These are phyloP conservation scores for Phaenicophaeus curvirostris DNA, from an alignment of 2,797 vertebrate species.

Conservation along the genomic window DNA sequence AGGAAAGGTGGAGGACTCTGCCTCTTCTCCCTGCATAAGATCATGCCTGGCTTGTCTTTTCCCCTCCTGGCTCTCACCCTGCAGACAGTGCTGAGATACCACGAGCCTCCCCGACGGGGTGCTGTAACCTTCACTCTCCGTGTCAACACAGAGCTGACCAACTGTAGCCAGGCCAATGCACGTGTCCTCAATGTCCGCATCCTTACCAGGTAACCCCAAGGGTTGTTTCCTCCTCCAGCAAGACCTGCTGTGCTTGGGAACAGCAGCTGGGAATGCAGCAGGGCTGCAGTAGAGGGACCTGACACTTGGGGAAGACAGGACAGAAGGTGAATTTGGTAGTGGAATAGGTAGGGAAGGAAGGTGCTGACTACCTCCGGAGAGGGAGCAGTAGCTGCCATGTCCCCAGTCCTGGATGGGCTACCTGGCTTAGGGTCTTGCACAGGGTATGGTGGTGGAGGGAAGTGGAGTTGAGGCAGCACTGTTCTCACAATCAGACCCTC, in stretches of 20 bases:
- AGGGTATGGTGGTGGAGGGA: neutral
- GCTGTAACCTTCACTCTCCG: constrained; percentile 26
- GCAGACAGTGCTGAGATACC: constrained; percentile 43
- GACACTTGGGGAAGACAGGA: neutral
- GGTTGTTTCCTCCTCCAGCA: neutral
- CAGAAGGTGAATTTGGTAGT: neutral
- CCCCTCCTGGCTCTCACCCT: neutral
- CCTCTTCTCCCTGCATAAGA: neutral
- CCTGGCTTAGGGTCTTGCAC: neutral
- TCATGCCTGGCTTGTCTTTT: neutral
- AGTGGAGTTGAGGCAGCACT: neutral
- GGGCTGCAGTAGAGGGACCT: neutral
- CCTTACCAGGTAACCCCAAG: constrained; percentile 29
- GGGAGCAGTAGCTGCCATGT: neutral
- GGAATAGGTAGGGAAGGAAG: neutral
- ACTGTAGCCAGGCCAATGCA: neutral
- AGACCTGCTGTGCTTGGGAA: neutral
- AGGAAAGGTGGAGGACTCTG: neutral
- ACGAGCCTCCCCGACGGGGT: neutral
- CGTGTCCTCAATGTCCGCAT: neutral
- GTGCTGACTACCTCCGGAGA: neutral
- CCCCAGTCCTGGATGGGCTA: neutral
- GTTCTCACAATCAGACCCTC: neutral
- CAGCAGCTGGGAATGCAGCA: neutral
- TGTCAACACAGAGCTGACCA: constrained; percentile 26